A percentile compares a stretch with the other conserved stretches of the same genome.
phyloP scores from a whole-genome alignment of 2,888 invertebrate species.

The Dolichomitus sp. region DNA sequence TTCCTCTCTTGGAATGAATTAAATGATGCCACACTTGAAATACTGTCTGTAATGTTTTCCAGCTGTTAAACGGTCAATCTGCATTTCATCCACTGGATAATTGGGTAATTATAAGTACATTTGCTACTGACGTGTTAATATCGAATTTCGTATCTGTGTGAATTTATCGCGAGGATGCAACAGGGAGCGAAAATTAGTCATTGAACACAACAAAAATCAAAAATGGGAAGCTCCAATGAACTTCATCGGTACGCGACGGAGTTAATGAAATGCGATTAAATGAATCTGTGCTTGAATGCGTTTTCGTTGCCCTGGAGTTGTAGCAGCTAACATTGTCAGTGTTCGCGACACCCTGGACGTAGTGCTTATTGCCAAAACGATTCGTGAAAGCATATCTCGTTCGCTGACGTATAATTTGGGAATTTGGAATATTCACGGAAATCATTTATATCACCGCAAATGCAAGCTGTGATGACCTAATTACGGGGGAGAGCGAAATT shows the following conservation, averaged over 20 bases:
- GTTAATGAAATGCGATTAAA: conserved; percentile 60
- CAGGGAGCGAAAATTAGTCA: not conserved
- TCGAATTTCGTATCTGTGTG: not conserved
- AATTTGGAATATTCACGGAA: conserved; percentile 29
- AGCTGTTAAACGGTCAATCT: not conserved
- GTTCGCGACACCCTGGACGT: not conserved
- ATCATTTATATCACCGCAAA: conserved; percentile 32
- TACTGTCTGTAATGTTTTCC: not conserved
- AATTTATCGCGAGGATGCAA: not conserved
- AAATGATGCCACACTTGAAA: not conserved
- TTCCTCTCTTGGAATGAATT: not conserved
- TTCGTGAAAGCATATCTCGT: conserved; percentile 32
- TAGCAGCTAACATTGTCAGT: conserved; percentile 3
- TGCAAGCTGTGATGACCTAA: not conserved
- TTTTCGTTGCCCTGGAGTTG: conserved; percentile 14
- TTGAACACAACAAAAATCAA: conserved; percentile 3
- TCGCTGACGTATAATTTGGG: conserved; percentile 47
- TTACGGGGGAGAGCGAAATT: not conserved
- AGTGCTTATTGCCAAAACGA: conserved; percentile 14
- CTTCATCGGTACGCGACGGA: conserved; percentile 26
- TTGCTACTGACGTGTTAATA: not conserved
- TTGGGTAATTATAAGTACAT: not conserved
- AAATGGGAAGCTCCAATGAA: conserved; percentile 1
- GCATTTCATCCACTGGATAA: not conserved
- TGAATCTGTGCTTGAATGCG: conserved; percentile 49